Conservation (phyloP, 2,888 invertebrate genomes). For the Agonopterix heracliana region DNA sequence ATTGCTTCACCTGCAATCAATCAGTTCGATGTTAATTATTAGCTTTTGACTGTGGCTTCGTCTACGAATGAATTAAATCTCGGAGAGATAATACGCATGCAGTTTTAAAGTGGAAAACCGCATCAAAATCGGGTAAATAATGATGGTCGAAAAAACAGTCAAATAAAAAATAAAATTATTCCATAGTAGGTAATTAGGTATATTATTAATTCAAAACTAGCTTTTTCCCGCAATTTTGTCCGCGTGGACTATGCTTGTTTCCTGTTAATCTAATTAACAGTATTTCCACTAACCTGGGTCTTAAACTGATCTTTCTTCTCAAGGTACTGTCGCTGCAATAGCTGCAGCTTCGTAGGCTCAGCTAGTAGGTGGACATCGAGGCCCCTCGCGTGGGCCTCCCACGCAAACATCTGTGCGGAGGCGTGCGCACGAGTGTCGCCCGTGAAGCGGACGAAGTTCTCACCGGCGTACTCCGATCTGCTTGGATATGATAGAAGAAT, state of each 20-base stretch:
- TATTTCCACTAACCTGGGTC: constrained; percentile 72
- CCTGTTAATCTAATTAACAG: no score
- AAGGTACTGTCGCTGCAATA: constrained; percentile 92
- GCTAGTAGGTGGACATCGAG: constrained; percentile 97
- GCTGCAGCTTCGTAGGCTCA: constrained; percentile 97
- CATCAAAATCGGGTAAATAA: no score
- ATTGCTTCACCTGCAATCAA: constrained; percentile 82
- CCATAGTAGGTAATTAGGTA: no score
- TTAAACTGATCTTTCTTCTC: constrained; percentile 94
- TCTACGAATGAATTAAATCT: no score
- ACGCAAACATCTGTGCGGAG: constrained; percentile 95
- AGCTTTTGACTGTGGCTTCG: no score
- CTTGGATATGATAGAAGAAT: constrained; percentile 34
- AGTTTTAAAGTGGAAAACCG: no score
- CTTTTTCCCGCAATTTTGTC: no score
- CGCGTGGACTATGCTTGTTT: no score
- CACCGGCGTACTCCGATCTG: constrained; percentile 88
- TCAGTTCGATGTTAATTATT: background rate
- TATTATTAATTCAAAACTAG: no score
- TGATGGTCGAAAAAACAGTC: no score
- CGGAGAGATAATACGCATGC: no score
- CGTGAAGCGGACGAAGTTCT: constrained; percentile 96
- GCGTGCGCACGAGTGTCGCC: constrained; percentile 96
- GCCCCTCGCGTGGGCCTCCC: constrained; percentile 96
- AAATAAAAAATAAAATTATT: no score